These are phyloP conservation scores for Capromys pilorides DNA, from an alignment of 2,797 vertebrate species.

Conservation along the genomic window DNA sequence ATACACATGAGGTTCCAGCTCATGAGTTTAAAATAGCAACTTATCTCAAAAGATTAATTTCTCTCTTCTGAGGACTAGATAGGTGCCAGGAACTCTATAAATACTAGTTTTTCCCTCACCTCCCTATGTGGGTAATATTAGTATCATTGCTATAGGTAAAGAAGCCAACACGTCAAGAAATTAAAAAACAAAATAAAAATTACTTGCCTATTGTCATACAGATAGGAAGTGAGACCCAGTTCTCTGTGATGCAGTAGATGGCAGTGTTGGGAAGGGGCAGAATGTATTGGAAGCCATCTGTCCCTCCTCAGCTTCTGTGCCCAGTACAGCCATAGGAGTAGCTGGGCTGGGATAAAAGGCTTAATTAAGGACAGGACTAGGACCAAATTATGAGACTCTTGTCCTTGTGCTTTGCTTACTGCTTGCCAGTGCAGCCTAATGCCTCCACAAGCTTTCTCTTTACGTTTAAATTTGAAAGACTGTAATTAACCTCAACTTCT, in stretches of 20 bases:
- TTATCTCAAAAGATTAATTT: conserved; percentile 1
- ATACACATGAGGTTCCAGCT: neutral
- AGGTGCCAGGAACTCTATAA: neutral
- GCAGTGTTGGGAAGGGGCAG: neutral
- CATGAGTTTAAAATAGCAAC: neutral
- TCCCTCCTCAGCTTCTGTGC: neutral
- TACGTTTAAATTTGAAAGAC: neutral
- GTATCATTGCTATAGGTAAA: neutral
- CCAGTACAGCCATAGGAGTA: neutral
- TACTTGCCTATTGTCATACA: neutral
- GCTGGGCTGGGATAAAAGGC: neutral
- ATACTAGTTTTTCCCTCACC: neutral
- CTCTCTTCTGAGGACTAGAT: neutral
- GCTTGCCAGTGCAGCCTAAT: neutral
- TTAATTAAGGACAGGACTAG: neutral
- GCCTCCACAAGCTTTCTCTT: neutral
- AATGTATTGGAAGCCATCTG: neutral
- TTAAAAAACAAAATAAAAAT: neutral
- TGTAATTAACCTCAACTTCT: conserved; percentile 48
- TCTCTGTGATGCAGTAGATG: neutral
- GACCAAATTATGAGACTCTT: neutral
- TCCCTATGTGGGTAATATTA: neutral
- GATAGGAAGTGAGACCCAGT: neutral
- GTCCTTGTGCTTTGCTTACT: neutral
- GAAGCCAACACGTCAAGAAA: neutral